Percentiles rank a stretch among this genome's conserved stretches.
phyloP scores from a whole-genome alignment of 1,140 invertebrate species.

The Odontomachus brunneus region DNA sequence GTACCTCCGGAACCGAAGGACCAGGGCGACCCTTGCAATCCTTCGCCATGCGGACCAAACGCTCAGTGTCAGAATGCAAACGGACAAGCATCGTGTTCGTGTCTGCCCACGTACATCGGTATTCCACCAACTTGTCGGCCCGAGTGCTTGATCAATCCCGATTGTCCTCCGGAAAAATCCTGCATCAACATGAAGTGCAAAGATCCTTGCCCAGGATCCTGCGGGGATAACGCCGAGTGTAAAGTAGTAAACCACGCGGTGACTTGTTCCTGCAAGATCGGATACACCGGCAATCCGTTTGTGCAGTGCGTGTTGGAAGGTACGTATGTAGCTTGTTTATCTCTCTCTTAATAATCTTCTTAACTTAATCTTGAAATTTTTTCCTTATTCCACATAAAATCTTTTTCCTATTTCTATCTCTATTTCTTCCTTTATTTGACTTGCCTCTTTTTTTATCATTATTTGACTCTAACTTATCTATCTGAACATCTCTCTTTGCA shows the following conservation, averaged over 20 bases:
- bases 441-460: not conserved
- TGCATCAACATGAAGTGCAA: constrained; percentile 91
- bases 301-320: constrained; percentile 86
- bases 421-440: no score
- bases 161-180: constrained; percentile 90
- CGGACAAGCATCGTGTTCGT: constrained; percentile 89
- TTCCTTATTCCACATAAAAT: not conserved
- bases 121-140: constrained; percentile 91
- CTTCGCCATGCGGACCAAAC: constrained; percentile 93
- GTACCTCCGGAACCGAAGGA: constrained; percentile 81
- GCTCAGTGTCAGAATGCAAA: constrained; percentile 88
- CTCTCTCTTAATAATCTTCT: no score
- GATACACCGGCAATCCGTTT: constrained; percentile 92
- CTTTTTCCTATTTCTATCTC: not conserved
- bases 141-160: constrained; percentile 92
- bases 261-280: constrained; percentile 90
- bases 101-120: constrained; percentile 89
- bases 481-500: constrained; percentile 46
- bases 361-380: constrained; percentile 10
- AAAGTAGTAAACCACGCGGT: constrained; percentile 91
- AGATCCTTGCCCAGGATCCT: constrained; percentile 92
- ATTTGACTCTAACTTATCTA: not conserved
- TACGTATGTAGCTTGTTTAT: constrained; percentile 49
- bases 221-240: constrained; percentile 92
- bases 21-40: constrained; percentile 88